Conservation (phyloP, 1,140 invertebrate genomes). For the Conus ventricosus region DNA sequence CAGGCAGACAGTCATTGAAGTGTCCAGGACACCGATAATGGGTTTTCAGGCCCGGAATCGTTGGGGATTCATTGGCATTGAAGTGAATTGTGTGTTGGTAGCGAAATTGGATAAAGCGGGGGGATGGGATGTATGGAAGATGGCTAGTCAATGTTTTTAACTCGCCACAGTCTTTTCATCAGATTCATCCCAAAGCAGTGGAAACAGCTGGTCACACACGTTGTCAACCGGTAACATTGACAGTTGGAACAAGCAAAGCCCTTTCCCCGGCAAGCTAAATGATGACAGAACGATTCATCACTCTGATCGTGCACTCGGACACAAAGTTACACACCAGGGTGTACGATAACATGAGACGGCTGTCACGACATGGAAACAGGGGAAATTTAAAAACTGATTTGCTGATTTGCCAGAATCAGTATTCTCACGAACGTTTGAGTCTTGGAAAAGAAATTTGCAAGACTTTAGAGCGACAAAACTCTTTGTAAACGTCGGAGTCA, state of each 20-base stretch:
- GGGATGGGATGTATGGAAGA: neutral
- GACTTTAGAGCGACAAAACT: neutral
- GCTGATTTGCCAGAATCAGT: neutral
- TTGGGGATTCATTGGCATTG: neutral
- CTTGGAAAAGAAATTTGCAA: neutral
- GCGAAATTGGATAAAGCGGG: neutral
- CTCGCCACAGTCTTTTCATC: neutral
- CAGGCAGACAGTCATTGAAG: neutral
- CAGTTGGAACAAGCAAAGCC: neutral
- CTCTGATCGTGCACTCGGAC: neutral
- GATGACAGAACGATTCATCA: conserved; percentile 4
- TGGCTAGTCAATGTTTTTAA: neutral
- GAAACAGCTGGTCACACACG: neutral
- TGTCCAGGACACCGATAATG: neutral
- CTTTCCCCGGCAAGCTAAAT: neutral
- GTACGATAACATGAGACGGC: neutral
- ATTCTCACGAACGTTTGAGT: too few relatives aligned
- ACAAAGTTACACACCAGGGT: neutral
- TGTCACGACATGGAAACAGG: neutral
- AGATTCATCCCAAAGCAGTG: conserved; percentile 6
- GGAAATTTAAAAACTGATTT: neutral
- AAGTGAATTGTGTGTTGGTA: neutral
- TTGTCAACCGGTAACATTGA: neutral
- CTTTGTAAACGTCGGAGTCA: too few relatives aligned
- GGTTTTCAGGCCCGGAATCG: neutral